Conservation (phyloP, 2,888 invertebrate species). For the Dasypogon diadema region DNA sequence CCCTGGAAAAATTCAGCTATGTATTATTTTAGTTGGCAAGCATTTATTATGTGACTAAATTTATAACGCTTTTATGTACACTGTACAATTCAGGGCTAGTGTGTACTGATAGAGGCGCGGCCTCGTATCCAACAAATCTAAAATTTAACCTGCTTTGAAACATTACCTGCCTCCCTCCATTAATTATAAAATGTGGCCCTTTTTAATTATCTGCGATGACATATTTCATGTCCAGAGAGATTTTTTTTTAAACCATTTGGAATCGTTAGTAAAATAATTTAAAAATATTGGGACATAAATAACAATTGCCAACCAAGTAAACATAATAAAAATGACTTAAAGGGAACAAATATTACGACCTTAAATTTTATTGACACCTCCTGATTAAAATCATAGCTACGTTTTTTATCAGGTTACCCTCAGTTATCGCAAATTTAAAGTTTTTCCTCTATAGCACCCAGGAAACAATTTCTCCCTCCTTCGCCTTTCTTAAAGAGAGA, state of each 20-base stretch:
- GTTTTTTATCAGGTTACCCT: too few species aligned
- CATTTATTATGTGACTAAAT: slow-evolving; percentile 39
- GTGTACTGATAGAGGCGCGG: background rate
- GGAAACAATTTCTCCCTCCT: too few species aligned
- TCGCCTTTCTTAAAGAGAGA: too few species aligned
- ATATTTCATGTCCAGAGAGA: background rate
- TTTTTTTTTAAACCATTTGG: background rate
- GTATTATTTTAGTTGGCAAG: slow-evolving; percentile 31
- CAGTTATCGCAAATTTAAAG: too few species aligned
- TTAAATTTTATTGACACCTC: too few species aligned
- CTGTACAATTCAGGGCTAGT: background rate
- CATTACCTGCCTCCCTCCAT: background rate
- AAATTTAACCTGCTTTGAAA: slow-evolving; percentile 34
- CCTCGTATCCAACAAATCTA: slow-evolving; percentile 18
- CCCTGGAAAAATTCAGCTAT: slow-evolving; percentile 9
- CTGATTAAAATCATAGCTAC: too few species aligned
- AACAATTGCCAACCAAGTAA: too few species aligned
- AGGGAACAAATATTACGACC: too few species aligned
- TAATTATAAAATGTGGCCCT: slow-evolving; percentile 21
- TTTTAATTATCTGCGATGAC: slow-evolving; percentile 28
- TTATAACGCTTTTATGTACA: slow-evolving; percentile 21
- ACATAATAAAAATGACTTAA: too few species aligned
- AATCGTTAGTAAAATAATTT: background rate
- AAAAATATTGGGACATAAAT: background rate
- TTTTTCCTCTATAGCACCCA: too few species aligned